Evolutionary conservation across 37 sponge, comb jelly and placozoan species (phyloP).

Genomic region (Corticium candelabrum): DNA sequence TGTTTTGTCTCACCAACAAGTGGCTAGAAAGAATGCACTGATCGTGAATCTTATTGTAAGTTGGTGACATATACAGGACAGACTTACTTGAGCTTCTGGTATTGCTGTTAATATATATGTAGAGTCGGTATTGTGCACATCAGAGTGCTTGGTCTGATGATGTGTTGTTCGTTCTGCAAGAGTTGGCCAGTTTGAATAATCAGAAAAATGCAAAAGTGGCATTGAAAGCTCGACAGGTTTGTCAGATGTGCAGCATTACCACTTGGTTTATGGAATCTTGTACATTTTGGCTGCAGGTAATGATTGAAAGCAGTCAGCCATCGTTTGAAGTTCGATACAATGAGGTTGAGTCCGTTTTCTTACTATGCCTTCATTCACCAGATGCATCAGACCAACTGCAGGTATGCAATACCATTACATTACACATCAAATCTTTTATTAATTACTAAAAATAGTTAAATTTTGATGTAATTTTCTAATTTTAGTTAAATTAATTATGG

Average conservation of each 20-base stretch:
- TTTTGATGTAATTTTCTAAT: no score
- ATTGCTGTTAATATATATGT: background rate
- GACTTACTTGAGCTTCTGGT: background rate
- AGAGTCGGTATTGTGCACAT: background rate
- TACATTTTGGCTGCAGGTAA: no score
- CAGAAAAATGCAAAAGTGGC: conserved; percentile 88
- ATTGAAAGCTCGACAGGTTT: conserved; percentile 65
- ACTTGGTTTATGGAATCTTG: no score
- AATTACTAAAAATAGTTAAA: no score
- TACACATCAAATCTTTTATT: no score
- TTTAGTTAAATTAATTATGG: no score
- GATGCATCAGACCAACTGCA: no score
- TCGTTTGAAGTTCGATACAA: conserved; percentile 82
- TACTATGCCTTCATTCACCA: conserved; percentile 33
- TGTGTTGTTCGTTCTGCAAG: conserved; percentile 41
- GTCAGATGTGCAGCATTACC: no score
- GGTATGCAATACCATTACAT: no score
- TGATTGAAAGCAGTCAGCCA: conserved; percentile 78
- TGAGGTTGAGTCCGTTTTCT: conserved; percentile 90
- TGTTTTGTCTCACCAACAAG: conserved; percentile 83
- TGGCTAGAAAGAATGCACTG: conserved; percentile 62
- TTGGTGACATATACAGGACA: background rate
- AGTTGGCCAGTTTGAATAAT: conserved; percentile 70
- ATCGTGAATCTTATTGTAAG: conserved; percentile 69
- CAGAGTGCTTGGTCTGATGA: conserved; percentile 40